Evolutionary conservation across 1,140 invertebrate genomes (phyloP), one percentile per base, ranked within the genome.

Genomic region (Arctopsyche grandis): DNA sequence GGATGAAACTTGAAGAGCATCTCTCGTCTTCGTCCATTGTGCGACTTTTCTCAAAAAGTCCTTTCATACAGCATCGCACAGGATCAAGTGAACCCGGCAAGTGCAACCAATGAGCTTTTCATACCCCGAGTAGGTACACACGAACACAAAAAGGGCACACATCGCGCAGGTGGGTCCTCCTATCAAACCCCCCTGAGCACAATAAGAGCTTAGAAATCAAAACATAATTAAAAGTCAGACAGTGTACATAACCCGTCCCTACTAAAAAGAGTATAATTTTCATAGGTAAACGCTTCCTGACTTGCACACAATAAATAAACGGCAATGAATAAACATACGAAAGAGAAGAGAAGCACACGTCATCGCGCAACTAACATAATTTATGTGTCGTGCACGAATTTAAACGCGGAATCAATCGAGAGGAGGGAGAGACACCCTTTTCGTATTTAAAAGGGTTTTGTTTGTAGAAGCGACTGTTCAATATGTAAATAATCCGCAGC

Each of bases 141-240:
- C 24, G 38, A 63, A 38, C 5, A 29, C 16, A 63, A 5, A 63
- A 43, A 52, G 19, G 43, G 24, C 29, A 4, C 16, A 44, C 29
- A 58, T 75, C 19, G 38, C 75, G 79, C 79, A 80, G 79, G 79
- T 80, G 79, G 79, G 16, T 80, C 24, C 12, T 66, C 56, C 75
- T 60, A 80, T 80, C 79, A 80, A 80, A 60, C n/a, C 58, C 29
- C 29, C 29, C 29, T n/a, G 29, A 19, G 12, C 16, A 60, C 21
- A 60, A 66, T 60, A 56, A 63, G n/a, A 38, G 22, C 75, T 46
- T 12, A 66, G 24, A 26, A 24, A 66, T 60, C 56, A 21, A 38
- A 38, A 38, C 29, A 38, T 60, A 60, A 60, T 66, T 24, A 66
- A 66, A 66, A 66, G 63, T 66, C 63, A 66, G 19, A 0, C 0